These are phyloP conservation scores for Poecilia velifera DNA, from an alignment of 2,797 vertebrate genomes.

Conservation along the genomic window DNA sequence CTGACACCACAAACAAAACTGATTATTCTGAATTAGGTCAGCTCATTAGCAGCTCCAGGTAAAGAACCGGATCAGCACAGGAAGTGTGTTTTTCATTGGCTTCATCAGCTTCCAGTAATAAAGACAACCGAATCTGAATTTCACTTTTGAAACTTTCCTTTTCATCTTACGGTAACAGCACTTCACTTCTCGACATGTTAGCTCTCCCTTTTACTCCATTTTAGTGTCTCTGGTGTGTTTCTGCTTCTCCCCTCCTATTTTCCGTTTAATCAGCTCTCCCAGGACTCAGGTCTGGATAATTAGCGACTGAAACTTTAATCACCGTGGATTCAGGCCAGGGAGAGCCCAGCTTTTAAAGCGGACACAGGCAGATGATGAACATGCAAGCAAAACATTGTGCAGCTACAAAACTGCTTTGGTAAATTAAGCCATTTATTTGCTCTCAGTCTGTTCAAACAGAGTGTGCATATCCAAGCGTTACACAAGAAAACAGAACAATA, in stretches of 20 bases:
- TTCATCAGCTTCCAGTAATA: conserved; percentile 2
- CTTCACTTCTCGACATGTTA: conserved; percentile 14
- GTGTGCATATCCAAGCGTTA: background rate
- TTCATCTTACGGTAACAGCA: conserved; percentile 19
- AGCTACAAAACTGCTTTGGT: conserved; percentile 12
- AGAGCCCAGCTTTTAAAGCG: conserved; percentile 42
- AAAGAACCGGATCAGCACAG: background rate
- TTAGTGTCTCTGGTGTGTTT: conserved; percentile 33
- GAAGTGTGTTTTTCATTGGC: background rate
- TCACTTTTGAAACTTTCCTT: conserved; percentile 17
- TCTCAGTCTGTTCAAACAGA: background rate
- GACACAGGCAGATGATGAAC: conserved; percentile 37
- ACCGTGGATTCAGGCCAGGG: conserved; percentile 50
- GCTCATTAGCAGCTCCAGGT: background rate
- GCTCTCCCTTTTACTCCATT: conserved; percentile 11
- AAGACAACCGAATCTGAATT: conserved; percentile 13
- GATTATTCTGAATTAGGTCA: conserved; percentile 10
- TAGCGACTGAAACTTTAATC: conserved; percentile 69
- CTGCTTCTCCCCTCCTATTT: conserved; percentile 43
- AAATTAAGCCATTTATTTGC: conserved; percentile 6
- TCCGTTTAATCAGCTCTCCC: conserved; percentile 72
- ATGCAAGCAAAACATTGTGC: conserved; percentile 1
- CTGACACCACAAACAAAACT: background rate
- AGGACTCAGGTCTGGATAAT: conserved; percentile 69
- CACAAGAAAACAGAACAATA: conserved; percentile 8